Evolutionary conservation across 2,888 invertebrate genomes (phyloP).

Genomic region (Microplitis deprimator): DNA sequence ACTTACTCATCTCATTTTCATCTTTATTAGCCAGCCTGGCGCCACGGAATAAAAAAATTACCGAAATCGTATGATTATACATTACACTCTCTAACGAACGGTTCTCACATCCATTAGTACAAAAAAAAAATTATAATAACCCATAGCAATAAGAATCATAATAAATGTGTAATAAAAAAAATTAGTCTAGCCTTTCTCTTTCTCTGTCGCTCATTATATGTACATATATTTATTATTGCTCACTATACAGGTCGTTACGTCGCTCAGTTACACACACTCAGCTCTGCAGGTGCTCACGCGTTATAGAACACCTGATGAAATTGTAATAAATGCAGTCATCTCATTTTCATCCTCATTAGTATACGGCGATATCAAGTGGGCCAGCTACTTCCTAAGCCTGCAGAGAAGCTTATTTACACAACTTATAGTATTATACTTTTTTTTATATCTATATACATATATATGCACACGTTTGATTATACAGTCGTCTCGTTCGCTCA

Average conservation of each 20-base stretch:
- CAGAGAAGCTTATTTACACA: conserved; percentile 21
- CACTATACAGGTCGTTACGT: conserved; percentile 8
- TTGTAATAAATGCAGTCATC: conserved; percentile 68
- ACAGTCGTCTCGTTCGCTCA: conserved; percentile 36
- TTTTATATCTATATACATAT: conserved; percentile 38
- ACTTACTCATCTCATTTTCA: conserved; percentile 49
- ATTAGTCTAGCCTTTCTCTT: conserved; percentile 14
- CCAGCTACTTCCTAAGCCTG: conserved; percentile 62
- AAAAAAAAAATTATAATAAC: not conserved
- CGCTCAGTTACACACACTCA: not conserved
- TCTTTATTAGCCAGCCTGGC: conserved; percentile 49
- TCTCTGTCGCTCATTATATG: conserved; percentile 7
- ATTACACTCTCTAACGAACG: conserved; percentile 31
- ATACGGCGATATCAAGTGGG: conserved; percentile 68
- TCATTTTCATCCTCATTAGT: conserved; percentile 70
- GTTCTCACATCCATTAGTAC: conserved; percentile 30
- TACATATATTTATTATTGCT: conserved; percentile 8
- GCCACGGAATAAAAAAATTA: conserved; percentile 29
- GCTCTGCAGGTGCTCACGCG: conserved; percentile 28
- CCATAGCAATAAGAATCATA: not conserved
- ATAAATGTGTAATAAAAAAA: not conserved
- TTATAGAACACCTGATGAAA: conserved; percentile 50
- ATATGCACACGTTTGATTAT: conserved; percentile 29
- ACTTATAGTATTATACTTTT: conserved; percentile 15
- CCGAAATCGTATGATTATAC: conserved; percentile 21